phyloP scores from a whole-genome alignment of 2,797 vertebrate genomes.

The Pipistrellus pygmaeus region DNA sequence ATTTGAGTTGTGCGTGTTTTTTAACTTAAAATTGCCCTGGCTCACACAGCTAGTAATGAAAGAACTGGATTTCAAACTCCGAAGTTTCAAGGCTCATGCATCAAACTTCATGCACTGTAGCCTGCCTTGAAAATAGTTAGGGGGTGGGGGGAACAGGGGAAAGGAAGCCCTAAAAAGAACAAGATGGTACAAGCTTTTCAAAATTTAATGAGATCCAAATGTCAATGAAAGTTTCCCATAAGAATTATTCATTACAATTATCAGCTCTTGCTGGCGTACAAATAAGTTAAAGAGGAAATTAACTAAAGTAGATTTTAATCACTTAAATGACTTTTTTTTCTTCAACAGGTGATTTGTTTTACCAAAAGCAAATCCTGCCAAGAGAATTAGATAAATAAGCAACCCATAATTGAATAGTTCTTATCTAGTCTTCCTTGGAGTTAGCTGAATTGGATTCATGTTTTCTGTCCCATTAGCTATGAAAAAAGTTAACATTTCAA shows the following conservation, averaged over 20 bases:
- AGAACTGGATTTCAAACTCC: background rate
- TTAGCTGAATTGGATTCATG: slow-evolving; percentile 66
- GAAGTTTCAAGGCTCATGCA: background rate
- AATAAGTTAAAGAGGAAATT: slow-evolving; percentile 79
- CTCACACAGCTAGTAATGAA: background rate
- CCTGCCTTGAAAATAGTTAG: slow-evolving; percentile 15
- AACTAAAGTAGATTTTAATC: slow-evolving; percentile 78
- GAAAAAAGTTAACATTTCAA: slow-evolving; percentile 64
- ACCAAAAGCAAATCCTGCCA: slow-evolving; percentile 73
- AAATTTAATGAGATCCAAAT: slow-evolving; percentile 73
- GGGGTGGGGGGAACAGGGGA: background rate
- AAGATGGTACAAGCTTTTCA: slow-evolving; percentile 65
- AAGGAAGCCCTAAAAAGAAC: slow-evolving; percentile 29
- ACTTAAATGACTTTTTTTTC: slow-evolving; percentile 72
- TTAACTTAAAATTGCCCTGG: background rate
- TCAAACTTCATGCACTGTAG: background rate
- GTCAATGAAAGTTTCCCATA: slow-evolving; percentile 61
- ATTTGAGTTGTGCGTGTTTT: background rate
- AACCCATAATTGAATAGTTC: slow-evolving; percentile 75
- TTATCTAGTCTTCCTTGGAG: slow-evolving; percentile 75
- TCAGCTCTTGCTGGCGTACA: slow-evolving; percentile 70
- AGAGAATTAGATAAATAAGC: slow-evolving; percentile 80
- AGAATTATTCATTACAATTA: slow-evolving; percentile 78
- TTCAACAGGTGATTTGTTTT: slow-evolving; percentile 79
- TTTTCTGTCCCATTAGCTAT: slow-evolving; percentile 53